Evolutionary conservation across 1,140 invertebrate genomes (phyloP).

Genomic region (Eubasilissa regina): DNA sequence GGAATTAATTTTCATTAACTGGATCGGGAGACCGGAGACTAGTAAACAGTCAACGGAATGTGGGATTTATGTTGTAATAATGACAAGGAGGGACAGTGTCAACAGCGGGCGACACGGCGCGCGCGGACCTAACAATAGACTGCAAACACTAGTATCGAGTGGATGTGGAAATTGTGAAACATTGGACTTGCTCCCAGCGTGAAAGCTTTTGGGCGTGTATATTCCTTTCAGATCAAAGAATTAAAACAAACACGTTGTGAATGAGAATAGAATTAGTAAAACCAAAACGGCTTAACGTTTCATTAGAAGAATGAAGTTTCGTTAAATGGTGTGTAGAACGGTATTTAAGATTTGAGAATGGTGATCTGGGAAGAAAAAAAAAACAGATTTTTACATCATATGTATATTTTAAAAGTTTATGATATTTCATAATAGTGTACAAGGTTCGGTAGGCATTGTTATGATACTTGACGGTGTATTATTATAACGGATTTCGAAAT

Average conservation of each 20-base stretch:
- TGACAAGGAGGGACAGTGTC: neutral
- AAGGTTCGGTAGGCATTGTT: too few species aligned
- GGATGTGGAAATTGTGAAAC: neutral
- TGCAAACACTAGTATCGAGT: neutral
- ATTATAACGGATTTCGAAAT: too few species aligned
- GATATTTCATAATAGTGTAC: too few species aligned
- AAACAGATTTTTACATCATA: too few species aligned
- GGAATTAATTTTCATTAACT: neutral
- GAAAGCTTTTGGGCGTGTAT: constrained; percentile 35
- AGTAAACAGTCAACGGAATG: neutral
- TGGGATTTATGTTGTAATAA: neutral
- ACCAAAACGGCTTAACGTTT: too few species aligned
- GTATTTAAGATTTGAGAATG: too few species aligned
- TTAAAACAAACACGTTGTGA: neutral
- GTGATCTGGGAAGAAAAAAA: too few species aligned
- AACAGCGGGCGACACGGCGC: neutral
- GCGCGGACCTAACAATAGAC: constrained; percentile 10
- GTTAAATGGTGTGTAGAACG: too few species aligned
- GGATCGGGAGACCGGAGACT: neutral
- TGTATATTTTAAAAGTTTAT: too few species aligned
- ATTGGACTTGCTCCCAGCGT: neutral
- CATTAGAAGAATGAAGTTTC: too few species aligned
- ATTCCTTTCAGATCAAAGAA: neutral
- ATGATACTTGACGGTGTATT: too few species aligned
- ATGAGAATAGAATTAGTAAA: neutral